Base-by-base conservation (phyloP, 2,113 vertebrate genomes). In the Malurus alboscapulatus region DNA sequence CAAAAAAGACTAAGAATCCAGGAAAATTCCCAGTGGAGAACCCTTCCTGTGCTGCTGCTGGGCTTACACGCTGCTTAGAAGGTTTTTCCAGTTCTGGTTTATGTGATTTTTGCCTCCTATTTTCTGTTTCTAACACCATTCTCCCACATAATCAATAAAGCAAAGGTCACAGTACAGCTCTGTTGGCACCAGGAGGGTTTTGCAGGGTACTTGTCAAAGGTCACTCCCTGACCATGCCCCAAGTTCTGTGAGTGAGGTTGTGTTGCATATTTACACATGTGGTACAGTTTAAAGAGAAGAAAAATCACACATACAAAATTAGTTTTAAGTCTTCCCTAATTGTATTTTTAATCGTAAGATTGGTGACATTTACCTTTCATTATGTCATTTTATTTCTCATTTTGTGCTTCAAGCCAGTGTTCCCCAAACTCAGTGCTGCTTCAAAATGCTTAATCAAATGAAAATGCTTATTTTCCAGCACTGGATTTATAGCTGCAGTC, bases 361-460 rank as follows among this genome's bases (percentile, higher is more conserved):
- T 73, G 67, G 73, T 87, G 95, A 68, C 57, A 93, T 66, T 91
- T 96, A 94, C 81, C 16, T 61, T 92, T 87, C 34, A 59, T 65
- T 2, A 4, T 95, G 72, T 88, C 83, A 48, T 77, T 50, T 92
- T 63, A 25, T 55, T 95, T 68, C 90, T 84, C 67, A 82, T 94
- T 91, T 93, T 65, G 50, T 90, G 40, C n/a, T 93, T 90, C 69
- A 26, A 82, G 76, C 18, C 42, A 65, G 44, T 73, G 78, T 75
- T 93, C 57, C 36, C 51, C 73, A 83, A 91, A 80, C 30, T 80
- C 25, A 29, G 26, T 30, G 47, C 51, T 92, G 19, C 77, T 83
- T 93, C 36, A 94, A 93, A 87, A 92, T 83, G 65, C 42, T 95
- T 92, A 90, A 91, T 96, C 54, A 93, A 93, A 90, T 95, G 72